A percentile compares a stretch with the other conserved stretches of the same genome.
These are phyloP conservation scores for Morus bassanus DNA, from an alignment of 2,797 vertebrate genomes.

Conservation along the genomic window DNA sequence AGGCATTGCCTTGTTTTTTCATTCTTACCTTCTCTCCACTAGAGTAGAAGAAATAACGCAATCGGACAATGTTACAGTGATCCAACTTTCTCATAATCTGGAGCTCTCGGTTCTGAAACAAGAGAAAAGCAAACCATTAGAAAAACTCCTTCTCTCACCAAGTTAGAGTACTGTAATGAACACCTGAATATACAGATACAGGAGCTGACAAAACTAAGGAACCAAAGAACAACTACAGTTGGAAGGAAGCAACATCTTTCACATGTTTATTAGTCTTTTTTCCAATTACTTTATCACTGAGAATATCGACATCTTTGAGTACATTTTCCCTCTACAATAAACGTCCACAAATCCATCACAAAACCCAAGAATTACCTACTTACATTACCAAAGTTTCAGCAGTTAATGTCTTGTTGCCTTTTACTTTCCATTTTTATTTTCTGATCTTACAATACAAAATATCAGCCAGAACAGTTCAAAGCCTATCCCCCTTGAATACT, in stretches of 20 bases:
- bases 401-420: no score
- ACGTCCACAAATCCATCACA: background rate
- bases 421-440: background rate
- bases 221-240: background rate
- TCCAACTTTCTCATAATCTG: conserved; percentile 98
- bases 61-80: conserved; percentile 98
- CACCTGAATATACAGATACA: background rate
- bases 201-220: background rate
- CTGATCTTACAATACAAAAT: background rate
- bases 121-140: conserved; percentile 27
- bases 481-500: background rate
- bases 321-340: background rate
- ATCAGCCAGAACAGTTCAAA: background rate
- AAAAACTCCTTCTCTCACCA: background rate
- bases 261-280: background rate
- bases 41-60: conserved; percentile 99
- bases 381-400: background rate
- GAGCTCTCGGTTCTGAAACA: conserved; percentile 91
- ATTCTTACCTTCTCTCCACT: conserved; percentile 93
- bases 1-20: background rate
- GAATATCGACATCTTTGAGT: background rate
- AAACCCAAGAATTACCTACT: background rate
- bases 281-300: background rate
- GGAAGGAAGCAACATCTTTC: background rate
- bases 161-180: background rate